Conservation (phyloP, 2,113 vertebrate species). For the Scatophagus argus region DNA sequence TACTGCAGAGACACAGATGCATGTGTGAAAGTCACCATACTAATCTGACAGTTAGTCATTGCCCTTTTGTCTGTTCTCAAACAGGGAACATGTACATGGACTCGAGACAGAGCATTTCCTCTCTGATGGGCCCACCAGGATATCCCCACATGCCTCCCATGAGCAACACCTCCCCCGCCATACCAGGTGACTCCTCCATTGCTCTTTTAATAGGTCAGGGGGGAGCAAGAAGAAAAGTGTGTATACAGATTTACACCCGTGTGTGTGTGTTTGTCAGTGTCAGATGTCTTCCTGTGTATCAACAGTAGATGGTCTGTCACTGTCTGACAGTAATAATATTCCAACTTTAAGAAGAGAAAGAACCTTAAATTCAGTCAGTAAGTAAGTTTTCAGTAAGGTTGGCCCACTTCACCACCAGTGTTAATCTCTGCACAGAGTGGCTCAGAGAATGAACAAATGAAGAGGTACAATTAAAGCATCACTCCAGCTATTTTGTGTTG, state of each 20-base stretch:
- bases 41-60: constrained; percentile 61
- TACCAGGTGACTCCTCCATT: constrained; percentile 82
- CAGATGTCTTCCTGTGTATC: background rate
- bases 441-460: no score
- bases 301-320: background rate
- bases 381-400: background rate
- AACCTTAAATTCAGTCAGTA: background rate
- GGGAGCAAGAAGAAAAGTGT: constrained; percentile 5
- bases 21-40: constrained; percentile 44
- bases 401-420: background rate
- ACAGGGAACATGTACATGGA: constrained; percentile 90
- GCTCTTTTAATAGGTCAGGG: constrained; percentile 31
- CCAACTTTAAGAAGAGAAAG: background rate
- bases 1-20: constrained; percentile 29
- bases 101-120: constrained; percentile 88
- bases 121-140: constrained; percentile 89
- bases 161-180: constrained; percentile 84
- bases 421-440: no score
- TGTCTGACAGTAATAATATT: background rate
- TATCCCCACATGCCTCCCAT: constrained; percentile 88
- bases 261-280: background rate
- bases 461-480: no score
- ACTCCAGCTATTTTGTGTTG: background rate
- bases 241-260: background rate
- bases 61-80: constrained; percentile 67